Base-by-base conservation (phyloP, 2,113 vertebrate species). In the Tragelaphus imberbis region DNA sequence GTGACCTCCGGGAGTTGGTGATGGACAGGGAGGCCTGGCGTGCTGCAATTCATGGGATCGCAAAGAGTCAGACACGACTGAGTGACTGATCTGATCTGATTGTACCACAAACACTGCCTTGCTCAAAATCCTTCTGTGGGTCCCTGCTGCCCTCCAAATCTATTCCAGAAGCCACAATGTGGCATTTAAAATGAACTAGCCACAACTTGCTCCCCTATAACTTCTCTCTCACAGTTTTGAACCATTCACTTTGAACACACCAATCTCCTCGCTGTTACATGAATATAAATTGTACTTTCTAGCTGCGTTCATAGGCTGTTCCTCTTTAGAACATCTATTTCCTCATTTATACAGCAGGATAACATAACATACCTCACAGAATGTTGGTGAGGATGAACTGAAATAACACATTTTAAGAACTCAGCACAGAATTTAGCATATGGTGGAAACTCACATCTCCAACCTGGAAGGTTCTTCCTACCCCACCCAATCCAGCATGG, bases 401-500 rank as follows among this genome's bases (percentile, higher is more conserved):
- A 93, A 40, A 84, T 3, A 17, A 89, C 27, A 19, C 27, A 49
- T 93, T 94, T 27, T 27, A 90, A 92, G 91, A 95, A 25, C 10
- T 2, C 7, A 56, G 55, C 44, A 49, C 9, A 33, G 75, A 77
- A 49, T 49, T 81, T 33, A 75, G 79, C 16, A 58, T 21, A 28
- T 4, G 7, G 33, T 68, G 10, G 44, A 33, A 15, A 63, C 19
- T 65, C 33, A 19, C 15, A 28, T 0, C 1, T 3, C 7, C 11
- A 49, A n/a, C 30, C 21, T 28, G 36, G 47, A 68, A 14, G 28
- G 4, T 4, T 47, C 11, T 79, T 21, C 21, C 40, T 63, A 47
- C 15, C 8, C 6, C 0, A 14, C 17, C 5, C 10, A n/a, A 16
- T 33, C 33, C 47, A 44, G 12, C 1, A 0, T 87, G 30, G 44